These are phyloP conservation scores for Ctena decussata DNA, from an alignment of 2,888 invertebrate species.

Conservation along the genomic window DNA sequence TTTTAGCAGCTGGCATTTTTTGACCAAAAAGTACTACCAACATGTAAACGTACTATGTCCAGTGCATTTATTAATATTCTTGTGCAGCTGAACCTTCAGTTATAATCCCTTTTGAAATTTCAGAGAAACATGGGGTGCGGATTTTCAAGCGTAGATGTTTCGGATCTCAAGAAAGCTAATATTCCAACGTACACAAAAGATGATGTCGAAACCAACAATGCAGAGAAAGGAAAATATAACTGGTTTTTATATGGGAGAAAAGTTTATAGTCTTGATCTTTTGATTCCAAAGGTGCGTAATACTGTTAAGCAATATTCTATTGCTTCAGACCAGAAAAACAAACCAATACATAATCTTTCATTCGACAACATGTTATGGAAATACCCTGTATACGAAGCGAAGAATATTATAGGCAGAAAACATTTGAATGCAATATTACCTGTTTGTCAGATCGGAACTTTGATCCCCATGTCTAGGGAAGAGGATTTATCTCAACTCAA, in stretches of 20 bases:
- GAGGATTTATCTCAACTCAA: slow-evolving; percentile 32
- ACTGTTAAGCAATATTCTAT: background rate
- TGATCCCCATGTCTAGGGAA: slow-evolving; percentile 27
- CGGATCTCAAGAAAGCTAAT: no score
- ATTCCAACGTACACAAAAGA: slow-evolving; percentile 44
- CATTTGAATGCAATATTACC: slow-evolving; percentile 29
- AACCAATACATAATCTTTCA: background rate
- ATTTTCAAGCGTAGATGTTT: no score
- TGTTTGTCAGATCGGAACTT: slow-evolving; percentile 37
- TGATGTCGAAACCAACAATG: slow-evolving; percentile 62
- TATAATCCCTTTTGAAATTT: no score
- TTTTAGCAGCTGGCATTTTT: no score
- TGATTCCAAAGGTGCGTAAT: background rate
- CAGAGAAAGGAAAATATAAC: slow-evolving; percentile 22
- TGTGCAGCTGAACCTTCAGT: no score
- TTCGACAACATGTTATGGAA: no score
- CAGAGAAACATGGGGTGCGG: no score
- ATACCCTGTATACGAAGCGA: slow-evolving; percentile 14
- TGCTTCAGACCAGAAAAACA: background rate
- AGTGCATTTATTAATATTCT: no score
- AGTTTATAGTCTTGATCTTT: slow-evolving; percentile 48
- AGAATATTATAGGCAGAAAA: slow-evolving; percentile 18
- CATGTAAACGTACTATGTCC: no score
- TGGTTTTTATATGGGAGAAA: slow-evolving; percentile 65
- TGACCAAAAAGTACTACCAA: no score